A percentile compares a stretch with the other conserved stretches of the same genome.
phyloP scores from a whole-genome alignment of 2,113 vertebrate species.

The Terrapene triunguis region DNA sequence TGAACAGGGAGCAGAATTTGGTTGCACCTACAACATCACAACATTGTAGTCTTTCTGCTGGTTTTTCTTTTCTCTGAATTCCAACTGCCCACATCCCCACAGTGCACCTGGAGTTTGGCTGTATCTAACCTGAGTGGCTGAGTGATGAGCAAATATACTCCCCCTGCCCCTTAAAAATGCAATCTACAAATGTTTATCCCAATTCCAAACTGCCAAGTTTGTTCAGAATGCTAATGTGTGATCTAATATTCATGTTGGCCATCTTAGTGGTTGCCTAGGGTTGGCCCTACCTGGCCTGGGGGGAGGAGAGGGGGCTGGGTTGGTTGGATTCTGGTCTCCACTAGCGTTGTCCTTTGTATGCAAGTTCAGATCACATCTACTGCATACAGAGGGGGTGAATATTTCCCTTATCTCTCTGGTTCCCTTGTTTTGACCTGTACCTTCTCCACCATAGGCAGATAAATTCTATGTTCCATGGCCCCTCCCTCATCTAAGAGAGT shows the following conservation, averaged over 20 bases:
- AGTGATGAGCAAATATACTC: neutral
- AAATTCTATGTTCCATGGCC: neutral
- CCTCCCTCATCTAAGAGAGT: neutral
- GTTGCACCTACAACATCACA: neutral
- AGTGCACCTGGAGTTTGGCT: neutral
- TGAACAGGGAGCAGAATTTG: neutral
- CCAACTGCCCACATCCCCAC: neutral
- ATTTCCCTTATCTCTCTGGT: fast-evolving
- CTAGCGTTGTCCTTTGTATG: neutral
- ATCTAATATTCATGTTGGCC: neutral
- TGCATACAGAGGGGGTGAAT: neutral
- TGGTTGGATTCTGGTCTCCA: neutral
- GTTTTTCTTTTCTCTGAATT: neutral
- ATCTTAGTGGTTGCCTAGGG: neutral
- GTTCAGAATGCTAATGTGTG: neutral
- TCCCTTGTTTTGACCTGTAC: neutral
- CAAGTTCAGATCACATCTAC: neutral
- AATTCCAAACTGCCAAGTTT: neutral
- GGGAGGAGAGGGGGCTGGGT: too few relatives aligned
- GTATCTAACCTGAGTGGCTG: neutral
- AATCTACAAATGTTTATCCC: neutral
- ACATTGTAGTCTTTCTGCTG: neutral
- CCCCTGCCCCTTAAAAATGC: neutral
- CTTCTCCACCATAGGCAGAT: fast-evolving
- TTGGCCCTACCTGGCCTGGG: fast-evolving